phyloP scores from a whole-genome alignment of 2,888 invertebrate species.

The Vesta saturnalis region DNA sequence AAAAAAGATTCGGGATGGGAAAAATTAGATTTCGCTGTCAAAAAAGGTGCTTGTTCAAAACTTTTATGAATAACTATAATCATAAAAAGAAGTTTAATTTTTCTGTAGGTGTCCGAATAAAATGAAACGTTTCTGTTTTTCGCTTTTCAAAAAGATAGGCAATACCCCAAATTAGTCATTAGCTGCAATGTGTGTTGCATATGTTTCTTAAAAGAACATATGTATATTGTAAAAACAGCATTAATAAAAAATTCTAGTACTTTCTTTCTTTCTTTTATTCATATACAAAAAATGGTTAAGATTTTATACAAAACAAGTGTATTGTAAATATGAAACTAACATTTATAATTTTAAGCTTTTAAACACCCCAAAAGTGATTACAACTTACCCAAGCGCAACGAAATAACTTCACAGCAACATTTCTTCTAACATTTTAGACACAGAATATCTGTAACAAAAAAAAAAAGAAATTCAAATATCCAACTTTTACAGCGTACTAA shows the following conservation, averaged over 20 bases:
- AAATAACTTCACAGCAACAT: not conserved
- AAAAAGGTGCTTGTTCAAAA: constrained; percentile 24
- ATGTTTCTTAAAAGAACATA: no score
- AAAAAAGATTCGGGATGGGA: constrained; percentile 26
- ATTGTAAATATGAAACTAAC: no score
- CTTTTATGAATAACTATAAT: constrained; percentile 29
- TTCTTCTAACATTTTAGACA: not conserved
- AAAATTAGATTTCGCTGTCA: constrained; percentile 32
- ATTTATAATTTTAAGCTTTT: no score
- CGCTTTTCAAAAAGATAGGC: no score
- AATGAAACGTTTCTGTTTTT: not conserved
- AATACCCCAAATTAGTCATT: no score
- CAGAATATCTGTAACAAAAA: constrained; percentile 20
- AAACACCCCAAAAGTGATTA: no score
- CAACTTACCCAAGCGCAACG: constrained; percentile 1
- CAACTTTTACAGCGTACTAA: not conserved
- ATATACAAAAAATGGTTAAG: no score
- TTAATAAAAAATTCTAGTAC: no score
- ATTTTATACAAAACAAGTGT: no score
- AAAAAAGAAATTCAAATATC: constrained; percentile 9
- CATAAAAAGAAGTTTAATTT: constrained; percentile 29
- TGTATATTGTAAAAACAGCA: no score
- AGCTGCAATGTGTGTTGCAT: no score
- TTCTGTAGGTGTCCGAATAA: constrained; percentile 20
- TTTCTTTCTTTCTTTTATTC: no score